Evolutionary conservation across 2,113 vertebrate genomes (phyloP).

Genomic region (Carettochelys insculpta): DNA sequence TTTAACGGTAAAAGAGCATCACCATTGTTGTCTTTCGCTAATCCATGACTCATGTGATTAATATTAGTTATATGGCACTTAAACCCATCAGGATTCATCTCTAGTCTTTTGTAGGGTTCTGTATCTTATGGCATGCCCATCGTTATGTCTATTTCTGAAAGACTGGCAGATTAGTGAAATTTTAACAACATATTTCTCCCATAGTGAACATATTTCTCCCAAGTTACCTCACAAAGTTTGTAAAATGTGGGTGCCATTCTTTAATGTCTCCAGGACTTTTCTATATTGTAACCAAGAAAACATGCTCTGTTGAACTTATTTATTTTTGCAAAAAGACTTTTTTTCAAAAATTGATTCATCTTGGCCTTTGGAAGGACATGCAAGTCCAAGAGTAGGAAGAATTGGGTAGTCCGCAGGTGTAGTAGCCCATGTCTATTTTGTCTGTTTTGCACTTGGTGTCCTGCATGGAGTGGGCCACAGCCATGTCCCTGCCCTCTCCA

Average conservation of each 20-base stretch:
- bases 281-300: not conserved
- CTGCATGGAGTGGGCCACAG: too few relatives aligned
- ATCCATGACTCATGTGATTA: not conserved
- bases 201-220: not conserved
- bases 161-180: not conserved
- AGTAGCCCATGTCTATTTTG: not conserved
- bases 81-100: not conserved
- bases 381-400: not conserved
- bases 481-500: too few relatives aligned
- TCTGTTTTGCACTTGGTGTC: too few relatives aligned
- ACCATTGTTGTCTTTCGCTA: not conserved
- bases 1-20: not conserved
- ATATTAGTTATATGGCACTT: not conserved
- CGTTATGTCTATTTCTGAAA: fast-evolving
- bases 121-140: not conserved
- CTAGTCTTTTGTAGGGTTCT: not conserved
- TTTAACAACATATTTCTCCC: too few relatives aligned
- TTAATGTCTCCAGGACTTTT: not conserved
- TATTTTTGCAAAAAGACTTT: not conserved
- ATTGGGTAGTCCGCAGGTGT: not conserved
- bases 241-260: not conserved
- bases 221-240: not conserved
- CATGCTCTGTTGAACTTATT: not conserved
- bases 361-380: not conserved
- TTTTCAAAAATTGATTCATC: not conserved